Percentiles rank a stretch among this genome's conserved stretches.
Evolutionary conservation across 2,888 invertebrate genomes (phyloP).

Genomic region (Temnothorax rugatulus): DNA sequence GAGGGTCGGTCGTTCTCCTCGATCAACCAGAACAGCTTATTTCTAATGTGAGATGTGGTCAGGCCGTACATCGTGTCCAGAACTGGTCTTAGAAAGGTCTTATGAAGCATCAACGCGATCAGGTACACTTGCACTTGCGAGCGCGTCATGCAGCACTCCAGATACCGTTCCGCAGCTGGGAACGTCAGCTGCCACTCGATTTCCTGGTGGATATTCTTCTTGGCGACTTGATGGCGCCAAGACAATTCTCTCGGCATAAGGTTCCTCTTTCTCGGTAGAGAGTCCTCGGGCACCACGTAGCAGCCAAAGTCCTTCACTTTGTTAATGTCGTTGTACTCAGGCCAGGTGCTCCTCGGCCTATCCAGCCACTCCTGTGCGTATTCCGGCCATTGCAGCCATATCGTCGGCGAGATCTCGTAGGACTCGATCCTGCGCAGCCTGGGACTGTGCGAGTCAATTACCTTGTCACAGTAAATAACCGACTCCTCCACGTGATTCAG

Average conservation of each 20-base stretch:
- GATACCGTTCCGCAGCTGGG: constrained; percentile 91
- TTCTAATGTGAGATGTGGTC: constrained; percentile 91
- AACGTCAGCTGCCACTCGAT: constrained; percentile 94
- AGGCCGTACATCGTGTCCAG: constrained; percentile 89
- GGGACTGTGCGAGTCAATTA: constrained; percentile 84
- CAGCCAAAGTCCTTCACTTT: constrained; percentile 90
- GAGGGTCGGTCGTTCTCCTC: constrained; percentile 89
- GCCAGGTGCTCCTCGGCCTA: constrained; percentile 90
- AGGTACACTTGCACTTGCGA: constrained; percentile 91
- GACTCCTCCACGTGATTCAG: constrained; percentile 88
- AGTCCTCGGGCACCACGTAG: constrained; percentile 91
- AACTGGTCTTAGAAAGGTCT: constrained; percentile 91
- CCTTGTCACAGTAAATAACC: constrained; percentile 89
- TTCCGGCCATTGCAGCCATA: constrained; percentile 91
- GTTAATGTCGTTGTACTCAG: constrained; percentile 89
- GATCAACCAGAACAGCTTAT: constrained; percentile 92
- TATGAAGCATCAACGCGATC: constrained; percentile 90
- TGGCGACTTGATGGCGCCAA: background rate
- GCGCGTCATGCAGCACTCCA: constrained; percentile 91
- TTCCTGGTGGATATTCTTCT: constrained; percentile 88
- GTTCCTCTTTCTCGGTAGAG: constrained; percentile 88
- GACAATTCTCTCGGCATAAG: background rate
- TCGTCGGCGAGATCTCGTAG: constrained; percentile 91
- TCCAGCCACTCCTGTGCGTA: constrained; percentile 90
- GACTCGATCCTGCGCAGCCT: constrained; percentile 81